These are phyloP conservation scores for Dendroctonus ponderosae DNA, from an alignment of 1,140 invertebrate species.

Conservation along the genomic window DNA sequence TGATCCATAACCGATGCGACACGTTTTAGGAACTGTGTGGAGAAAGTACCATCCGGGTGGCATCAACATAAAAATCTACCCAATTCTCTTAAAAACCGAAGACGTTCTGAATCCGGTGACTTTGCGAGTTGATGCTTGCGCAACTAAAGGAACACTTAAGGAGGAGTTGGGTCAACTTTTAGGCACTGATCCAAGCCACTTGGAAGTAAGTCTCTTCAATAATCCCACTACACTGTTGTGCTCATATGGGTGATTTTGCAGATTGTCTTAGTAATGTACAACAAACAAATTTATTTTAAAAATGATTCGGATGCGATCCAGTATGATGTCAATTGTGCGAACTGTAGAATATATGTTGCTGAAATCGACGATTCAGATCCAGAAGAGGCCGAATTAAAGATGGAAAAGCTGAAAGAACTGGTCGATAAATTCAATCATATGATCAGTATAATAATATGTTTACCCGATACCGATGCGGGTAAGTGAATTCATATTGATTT, in stretches of 20 bases:
- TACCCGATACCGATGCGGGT: constrained; percentile 62
- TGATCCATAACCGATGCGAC: too few relatives aligned
- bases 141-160: constrained; percentile 64
- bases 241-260: constrained; percentile 1
- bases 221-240: background rate
- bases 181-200: constrained; percentile 51
- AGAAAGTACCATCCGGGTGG: constrained; percentile 65
- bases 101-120: constrained; percentile 63
- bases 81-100: constrained; percentile 62
- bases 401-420: constrained; percentile 52
- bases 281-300: constrained; percentile 54
- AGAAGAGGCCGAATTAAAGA: constrained; percentile 43
- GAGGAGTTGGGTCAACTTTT: constrained; percentile 56
- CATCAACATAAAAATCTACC: constrained; percentile 64
- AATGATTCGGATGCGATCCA: constrained; percentile 47
- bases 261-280: constrained; percentile 54
- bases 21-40: constrained; percentile 53
- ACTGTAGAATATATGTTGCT: constrained; percentile 56
- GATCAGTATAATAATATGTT: constrained; percentile 59
- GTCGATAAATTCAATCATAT: constrained; percentile 59
- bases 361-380: constrained; percentile 44
- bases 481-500: constrained; percentile 31
- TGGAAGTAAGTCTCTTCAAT: constrained; percentile 49
- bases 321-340: constrained; percentile 42
- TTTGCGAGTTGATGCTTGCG: constrained; percentile 59